phyloP scores from a whole-genome alignment of 2,888 invertebrate genomes.

The Vesta saturnalis region DNA sequence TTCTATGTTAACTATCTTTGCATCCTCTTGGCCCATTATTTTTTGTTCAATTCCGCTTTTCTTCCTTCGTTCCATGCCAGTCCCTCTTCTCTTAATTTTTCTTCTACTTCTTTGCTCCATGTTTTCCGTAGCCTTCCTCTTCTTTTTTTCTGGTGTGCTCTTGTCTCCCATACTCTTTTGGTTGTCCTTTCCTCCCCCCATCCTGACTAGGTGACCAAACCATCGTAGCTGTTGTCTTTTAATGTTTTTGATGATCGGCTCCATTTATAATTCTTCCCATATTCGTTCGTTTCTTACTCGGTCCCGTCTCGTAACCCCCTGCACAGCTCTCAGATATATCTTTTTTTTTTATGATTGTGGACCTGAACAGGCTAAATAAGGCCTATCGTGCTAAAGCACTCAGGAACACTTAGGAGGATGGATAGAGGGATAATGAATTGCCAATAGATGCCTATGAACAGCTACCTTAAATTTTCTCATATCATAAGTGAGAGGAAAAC shows the following conservation, averaged over 20 bases:
- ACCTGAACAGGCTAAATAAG: no score
- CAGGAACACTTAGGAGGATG: no score
- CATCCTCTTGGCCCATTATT: constrained; percentile 13
- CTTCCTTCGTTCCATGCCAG: constrained; percentile 20
- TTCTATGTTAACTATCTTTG: no score
- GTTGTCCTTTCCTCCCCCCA: no score
- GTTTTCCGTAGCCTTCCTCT: constrained; percentile 22
- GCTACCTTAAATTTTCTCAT: no score
- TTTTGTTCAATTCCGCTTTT: constrained; percentile 10
- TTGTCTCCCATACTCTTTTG: constrained; percentile 33
- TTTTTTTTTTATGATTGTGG: no score
- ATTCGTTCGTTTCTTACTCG: constrained; percentile 25
- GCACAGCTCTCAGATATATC: constrained; percentile 32
- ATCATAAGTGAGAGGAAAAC: no score
- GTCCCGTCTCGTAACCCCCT: constrained; percentile 25
- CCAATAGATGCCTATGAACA: no score
- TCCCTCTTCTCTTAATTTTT: neutral
- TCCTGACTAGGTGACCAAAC: constrained; percentile 32
- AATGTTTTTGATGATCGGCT: constrained; percentile 24
- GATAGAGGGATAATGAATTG: no score
- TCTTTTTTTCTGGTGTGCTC: constrained; percentile 12
- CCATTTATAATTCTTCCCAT: constrained; percentile 27
- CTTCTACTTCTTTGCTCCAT: constrained; percentile 9
- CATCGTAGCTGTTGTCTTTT: constrained; percentile 35
- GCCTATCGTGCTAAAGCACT: no score